Evolutionary conservation across 2,888 invertebrate species (phyloP).

Genomic region (Ophion slaviceki): DNA sequence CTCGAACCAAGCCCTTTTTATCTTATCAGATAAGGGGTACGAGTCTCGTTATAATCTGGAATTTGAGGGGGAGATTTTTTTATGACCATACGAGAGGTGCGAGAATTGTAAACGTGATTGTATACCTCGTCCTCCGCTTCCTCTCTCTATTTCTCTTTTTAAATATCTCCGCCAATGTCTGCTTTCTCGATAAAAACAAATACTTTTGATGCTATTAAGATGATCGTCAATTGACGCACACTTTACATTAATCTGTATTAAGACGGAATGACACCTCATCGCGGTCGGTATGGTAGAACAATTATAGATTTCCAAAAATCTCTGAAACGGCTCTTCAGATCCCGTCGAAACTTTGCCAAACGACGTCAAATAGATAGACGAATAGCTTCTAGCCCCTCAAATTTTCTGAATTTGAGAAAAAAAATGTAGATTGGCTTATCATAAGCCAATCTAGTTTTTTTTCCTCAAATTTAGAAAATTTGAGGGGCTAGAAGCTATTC

Average conservation of each 20-base stretch:
- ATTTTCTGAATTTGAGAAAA: no score
- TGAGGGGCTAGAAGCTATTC: no score
- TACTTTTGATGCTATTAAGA: background rate
- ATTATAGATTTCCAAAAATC: no score
- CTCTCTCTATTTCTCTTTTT: conserved; percentile 4
- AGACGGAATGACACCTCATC: no score
- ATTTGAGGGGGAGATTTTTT: conserved; percentile 68
- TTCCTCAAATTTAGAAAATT: no score
- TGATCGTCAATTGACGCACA: background rate
- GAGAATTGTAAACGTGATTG: conserved; percentile 34
- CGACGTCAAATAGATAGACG: no score
- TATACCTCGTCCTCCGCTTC: conserved; percentile 5
- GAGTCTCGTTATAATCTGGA: conserved; percentile 64
- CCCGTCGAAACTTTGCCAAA: no score
- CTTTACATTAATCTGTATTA: background rate
- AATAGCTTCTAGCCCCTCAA: no score
- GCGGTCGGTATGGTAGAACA: no score
- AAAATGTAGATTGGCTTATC: no score
- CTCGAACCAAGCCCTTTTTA: conserved; percentile 80
- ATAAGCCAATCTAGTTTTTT: no score
- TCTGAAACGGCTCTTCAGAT: no score
- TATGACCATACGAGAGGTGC: background rate
- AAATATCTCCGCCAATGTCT: background rate
- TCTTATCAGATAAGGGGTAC: conserved; percentile 81
- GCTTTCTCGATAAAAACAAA: background rate